Percentiles rank a stretch among this genome's conserved stretches.
Conservation (phyloP, 2,113 vertebrate genomes). For the Cnemophilus loriae region DNA sequence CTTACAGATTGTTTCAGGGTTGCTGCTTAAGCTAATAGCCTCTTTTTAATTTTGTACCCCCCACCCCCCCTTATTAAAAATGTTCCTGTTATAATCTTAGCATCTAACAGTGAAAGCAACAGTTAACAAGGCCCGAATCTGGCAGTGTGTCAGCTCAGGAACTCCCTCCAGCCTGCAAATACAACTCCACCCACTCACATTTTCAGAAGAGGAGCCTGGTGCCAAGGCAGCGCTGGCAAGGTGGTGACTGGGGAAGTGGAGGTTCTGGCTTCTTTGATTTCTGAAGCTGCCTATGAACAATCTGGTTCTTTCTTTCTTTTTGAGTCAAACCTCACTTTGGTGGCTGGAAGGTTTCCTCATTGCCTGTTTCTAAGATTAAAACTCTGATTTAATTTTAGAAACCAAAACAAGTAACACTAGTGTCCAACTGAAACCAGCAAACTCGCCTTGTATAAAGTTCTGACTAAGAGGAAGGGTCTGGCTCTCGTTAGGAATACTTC, state of each 20-base stretch:
- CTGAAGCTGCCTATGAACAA: slow-evolving; percentile 12
- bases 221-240: neutral
- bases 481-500: neutral
- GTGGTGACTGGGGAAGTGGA: neutral
- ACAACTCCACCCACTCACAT: slow-evolving; percentile 13
- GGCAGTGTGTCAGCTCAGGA: neutral
- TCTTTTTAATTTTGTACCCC: neutral
- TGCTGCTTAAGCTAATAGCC: neutral
- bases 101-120: neutral
- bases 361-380: slow-evolving; percentile 30
- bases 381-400: slow-evolving; percentile 15
- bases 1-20: neutral
- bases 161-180: slow-evolving; percentile 35
- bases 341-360: neutral
- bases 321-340: slow-evolving; percentile 2
- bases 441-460: neutral
- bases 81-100: neutral
- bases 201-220: neutral
- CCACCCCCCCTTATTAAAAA: neutral
- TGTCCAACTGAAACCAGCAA: neutral
- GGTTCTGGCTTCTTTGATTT: slow-evolving; percentile 8
- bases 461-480: slow-evolving; percentile 16
- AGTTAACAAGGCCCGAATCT: neutral
- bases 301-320: neutral
- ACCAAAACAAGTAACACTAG: neutral